Base-by-base conservation (phyloP, 2,888 invertebrate genomes). In the Dione vanillae region DNA sequence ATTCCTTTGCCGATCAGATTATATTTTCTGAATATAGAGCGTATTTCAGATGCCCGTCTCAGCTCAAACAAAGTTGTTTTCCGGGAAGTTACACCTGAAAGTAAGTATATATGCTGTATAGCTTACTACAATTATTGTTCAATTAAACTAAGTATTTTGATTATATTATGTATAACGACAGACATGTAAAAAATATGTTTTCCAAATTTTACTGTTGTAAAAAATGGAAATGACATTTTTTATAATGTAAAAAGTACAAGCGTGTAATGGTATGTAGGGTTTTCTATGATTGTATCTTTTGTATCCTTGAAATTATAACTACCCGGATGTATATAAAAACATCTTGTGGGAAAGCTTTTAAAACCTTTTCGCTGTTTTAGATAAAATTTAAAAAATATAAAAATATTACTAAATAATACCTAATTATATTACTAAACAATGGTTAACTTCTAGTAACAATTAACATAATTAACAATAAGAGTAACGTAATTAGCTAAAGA, bases 1-100 rank as follows among this genome's bases (percentile, higher is more conserved):
- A 52, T 19, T 9, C 0, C 40, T 40, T 20, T 54, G 40, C 16
- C 41, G 11, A 20, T 20, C 20, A 20, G 10, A n/a, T 27, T 20
- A n/a, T 51, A 37, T 27, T 40, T 64, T 47, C 12, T 49, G 11
- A 54, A 67, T 40, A 47, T 54, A 45, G 37, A 43, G 27, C 20
- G 54, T 43, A 43, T 37, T 61, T 61, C 58, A 86, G 76, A 92
- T 92, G 92, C 93, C 92, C 76, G 91, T 89, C 69, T 87, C 90
- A 84, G 77, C 81, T 73, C 88, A 81, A 75, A 77, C 75, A 85
- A 82, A 77, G 85, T 92, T 71, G 85, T 92, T 51, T 83, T 89
- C 51, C 84, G 88, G 49, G 87, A 91, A 80, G 87, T 92, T 47
- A 92, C 92, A 20, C 90, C 91, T 62, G 92, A 92, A 75, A 83